phyloP scores from a whole-genome alignment of 1,140 invertebrate species.

The Lepidotrigona ventralis region DNA sequence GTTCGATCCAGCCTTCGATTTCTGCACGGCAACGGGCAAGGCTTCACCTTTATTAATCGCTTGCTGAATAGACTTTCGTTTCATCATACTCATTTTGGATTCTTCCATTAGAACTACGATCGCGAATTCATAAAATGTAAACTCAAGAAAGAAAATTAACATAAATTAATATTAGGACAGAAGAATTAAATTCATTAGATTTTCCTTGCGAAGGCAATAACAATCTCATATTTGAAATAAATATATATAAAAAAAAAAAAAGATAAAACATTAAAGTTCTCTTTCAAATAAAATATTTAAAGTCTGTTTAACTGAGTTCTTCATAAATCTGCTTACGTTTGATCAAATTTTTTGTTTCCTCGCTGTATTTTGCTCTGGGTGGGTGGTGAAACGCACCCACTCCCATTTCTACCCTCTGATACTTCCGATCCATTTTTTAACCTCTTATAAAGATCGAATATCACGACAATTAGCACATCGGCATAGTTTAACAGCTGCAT shows the following conservation, averaged over 20 bases:
- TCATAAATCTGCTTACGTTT: conserved; percentile 66
- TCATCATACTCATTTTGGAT: conserved; percentile 77
- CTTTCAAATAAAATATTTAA: background rate
- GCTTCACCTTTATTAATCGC: conserved; percentile 75
- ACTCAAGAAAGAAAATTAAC: background rate
- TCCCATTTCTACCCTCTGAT: conserved; percentile 71
- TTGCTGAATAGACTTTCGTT: conserved; percentile 74
- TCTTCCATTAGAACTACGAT: conserved; percentile 78
- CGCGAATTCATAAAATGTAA: background rate
- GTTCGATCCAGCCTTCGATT: conserved; percentile 28
- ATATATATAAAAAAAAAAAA: background rate
- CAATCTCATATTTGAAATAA: background rate
- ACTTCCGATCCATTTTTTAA: conserved; percentile 69
- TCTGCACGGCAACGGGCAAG: conserved; percentile 59
- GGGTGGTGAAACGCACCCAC: conserved; percentile 74
- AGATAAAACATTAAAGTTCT: background rate
- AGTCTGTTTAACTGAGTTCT: background rate
- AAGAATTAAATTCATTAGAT: background rate
- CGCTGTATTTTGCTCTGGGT: conserved; percentile 75
- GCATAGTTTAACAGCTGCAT: background rate
- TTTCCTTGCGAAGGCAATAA: background rate
- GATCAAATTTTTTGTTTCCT: conserved; percentile 75
- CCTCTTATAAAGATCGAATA: conserved; percentile 13
- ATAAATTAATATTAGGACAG: background rate
- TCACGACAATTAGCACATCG: background rate